A percentile compares a stretch with the other conserved stretches of the same genome.
These are phyloP conservation scores for Troglohyphantes excavatus DNA, from an alignment of 2,888 invertebrate genomes.

Conservation along the genomic window DNA sequence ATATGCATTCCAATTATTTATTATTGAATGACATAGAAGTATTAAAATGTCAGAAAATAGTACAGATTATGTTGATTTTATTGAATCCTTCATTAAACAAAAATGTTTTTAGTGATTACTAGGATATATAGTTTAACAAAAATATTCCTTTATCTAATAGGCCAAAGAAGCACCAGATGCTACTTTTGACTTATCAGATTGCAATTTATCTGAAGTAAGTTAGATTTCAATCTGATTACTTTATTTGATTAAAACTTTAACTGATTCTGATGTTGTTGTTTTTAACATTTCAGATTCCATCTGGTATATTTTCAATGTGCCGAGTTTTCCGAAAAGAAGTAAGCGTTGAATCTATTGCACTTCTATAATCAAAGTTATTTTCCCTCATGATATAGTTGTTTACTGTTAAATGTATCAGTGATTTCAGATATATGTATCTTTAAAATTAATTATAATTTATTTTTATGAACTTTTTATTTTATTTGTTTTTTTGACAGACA, in stretches of 20 bases:
- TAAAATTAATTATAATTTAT: constrained; percentile 5
- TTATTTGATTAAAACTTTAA: not conserved
- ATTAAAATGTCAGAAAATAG: no score
- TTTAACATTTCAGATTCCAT: constrained; percentile 85
- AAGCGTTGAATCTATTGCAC: constrained; percentile 76
- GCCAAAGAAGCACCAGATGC: constrained; percentile 91
- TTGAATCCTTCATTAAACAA: no score
- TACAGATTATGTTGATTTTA: no score
- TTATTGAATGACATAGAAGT: no score
- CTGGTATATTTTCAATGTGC: constrained; percentile 90
- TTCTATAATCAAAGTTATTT: no score
- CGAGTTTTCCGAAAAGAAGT: constrained; percentile 91
- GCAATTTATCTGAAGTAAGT: constrained; percentile 86
- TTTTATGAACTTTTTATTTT: not conserved
- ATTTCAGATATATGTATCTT: not conserved
- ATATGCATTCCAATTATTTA: not conserved
- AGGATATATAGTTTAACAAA: not conserved
- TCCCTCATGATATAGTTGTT: no score
- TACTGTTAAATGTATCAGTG: not conserved
- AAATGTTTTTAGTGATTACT: not conserved
- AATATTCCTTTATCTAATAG: constrained; percentile 82
- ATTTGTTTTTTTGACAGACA: no score
- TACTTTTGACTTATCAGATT: constrained; percentile 90
- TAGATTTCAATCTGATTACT: not conserved
- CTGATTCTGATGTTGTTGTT: not conserved